Conservation (phyloP, 2,888 invertebrate species). For the Hoplodrina ambigua region DNA sequence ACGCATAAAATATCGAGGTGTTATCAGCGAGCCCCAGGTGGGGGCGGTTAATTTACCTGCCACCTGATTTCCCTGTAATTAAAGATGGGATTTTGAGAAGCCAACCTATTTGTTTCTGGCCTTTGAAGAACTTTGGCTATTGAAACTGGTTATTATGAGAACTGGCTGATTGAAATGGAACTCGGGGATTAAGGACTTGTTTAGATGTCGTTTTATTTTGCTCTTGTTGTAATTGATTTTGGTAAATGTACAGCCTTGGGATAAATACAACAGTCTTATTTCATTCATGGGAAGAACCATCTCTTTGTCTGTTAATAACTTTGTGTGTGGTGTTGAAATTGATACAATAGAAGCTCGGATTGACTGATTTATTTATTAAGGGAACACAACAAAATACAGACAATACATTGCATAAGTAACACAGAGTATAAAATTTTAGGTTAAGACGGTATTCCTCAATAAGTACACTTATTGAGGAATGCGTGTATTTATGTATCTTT, state of each 20-base stretch:
- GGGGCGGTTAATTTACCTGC: slow-evolving; percentile 69
- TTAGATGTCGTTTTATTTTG: slow-evolving; percentile 23
- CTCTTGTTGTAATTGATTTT: slow-evolving; percentile 21
- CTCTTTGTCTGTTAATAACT: too few species aligned
- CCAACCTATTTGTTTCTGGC: slow-evolving; percentile 58
- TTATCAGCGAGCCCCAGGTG: slow-evolving; percentile 74
- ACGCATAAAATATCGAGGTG: slow-evolving; percentile 70
- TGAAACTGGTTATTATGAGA: slow-evolving; percentile 48
- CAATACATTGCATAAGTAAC: too few species aligned
- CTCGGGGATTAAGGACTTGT: slow-evolving; percentile 32
- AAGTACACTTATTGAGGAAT: too few species aligned
- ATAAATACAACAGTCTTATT: background rate
- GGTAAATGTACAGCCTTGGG: background rate
- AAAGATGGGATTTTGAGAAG: slow-evolving; percentile 73
- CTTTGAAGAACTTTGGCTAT: slow-evolving; percentile 61
- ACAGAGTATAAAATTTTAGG: too few species aligned
- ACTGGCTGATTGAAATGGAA: slow-evolving; percentile 50
- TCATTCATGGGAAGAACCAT: background rate
- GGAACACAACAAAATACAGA: too few species aligned
- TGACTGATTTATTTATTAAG: too few species aligned
- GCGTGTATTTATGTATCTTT: too few species aligned
- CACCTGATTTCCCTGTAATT: slow-evolving; percentile 80
- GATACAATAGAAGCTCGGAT: too few species aligned
- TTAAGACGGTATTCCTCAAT: too few species aligned
- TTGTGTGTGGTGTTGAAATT: too few species aligned